Base-by-base conservation (phyloP, 1,140 invertebrate species). In the Nasonia longicornis region DNA sequence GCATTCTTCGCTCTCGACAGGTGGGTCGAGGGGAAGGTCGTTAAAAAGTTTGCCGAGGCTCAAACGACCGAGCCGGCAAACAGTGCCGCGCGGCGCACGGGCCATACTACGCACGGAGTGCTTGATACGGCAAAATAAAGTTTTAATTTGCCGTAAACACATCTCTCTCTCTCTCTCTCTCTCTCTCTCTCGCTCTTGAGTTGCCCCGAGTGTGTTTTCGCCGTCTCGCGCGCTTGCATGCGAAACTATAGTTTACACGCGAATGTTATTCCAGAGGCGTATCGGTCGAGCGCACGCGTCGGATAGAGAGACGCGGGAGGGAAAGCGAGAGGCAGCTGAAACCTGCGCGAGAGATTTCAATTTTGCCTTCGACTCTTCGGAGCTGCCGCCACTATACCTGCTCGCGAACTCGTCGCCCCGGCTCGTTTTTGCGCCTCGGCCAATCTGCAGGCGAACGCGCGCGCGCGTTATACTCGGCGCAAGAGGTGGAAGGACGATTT, bases 61-160 rank as follows among this genome's bases (percentile, higher is more conserved):
- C 66, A 12, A 26, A 31, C 66, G 66, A 26, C 22, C 66, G 66
- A n/a, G 70, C 38, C 16, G 29, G 38, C 70, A 42, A 29, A 71
- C 29, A 71, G 12, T 71, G 52, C 16, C 12, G 35, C 69, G 10
- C 14, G 22, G 11, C 2, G 6, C 64, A n/a, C 64, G 64, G 8
- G 26, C n/a, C 2, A n/a, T 2, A 67, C 64, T 3, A 29, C 64
- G 12, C 64, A 29, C 64, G 66, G 66, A 26, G 22, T 31, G 20
- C 31, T 71, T 38, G 69, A 71, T 71, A 71, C 69, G 35, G 69
- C 35, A 42, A 71, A 52, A 52, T 73, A 73, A 73, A 73, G 71
- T 73, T 73, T 73, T 73, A 73, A 73, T 73, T 73, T 73, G 38
- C 71, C 38, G 71, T 73, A 73, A 73, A 73, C 38, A 52, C 71